A percentile compares a stretch with the other conserved stretches of the same genome.
Evolutionary conservation across 2,888 invertebrate species (phyloP).

Genomic region (Dioctria linearis): DNA sequence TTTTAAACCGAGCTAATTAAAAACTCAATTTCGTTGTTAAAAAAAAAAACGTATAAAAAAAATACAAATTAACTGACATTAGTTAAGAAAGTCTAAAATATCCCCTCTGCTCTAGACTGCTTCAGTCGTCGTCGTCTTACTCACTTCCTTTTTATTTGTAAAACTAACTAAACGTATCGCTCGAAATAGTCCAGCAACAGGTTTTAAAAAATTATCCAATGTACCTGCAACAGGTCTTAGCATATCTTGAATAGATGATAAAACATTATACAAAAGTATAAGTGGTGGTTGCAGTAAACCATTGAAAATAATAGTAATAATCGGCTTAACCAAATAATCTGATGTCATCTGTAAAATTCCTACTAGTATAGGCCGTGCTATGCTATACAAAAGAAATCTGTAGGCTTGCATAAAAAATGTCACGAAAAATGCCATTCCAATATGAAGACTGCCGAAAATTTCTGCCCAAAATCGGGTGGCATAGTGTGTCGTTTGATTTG

Average conservation of each 20-base stretch:
- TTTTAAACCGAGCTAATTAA: no score
- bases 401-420: slow-evolving; percentile 76
- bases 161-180: slow-evolving; percentile 65
- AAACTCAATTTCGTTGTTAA: no score
- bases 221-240: slow-evolving; percentile 76
- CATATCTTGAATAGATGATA: slow-evolving; percentile 76
- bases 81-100: no score
- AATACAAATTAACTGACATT: no score
- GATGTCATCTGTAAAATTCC: slow-evolving; percentile 77
- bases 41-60: no score
- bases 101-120: no score
- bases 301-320: slow-evolving; percentile 76
- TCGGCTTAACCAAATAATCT: slow-evolving; percentile 80
- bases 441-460: slow-evolving; percentile 76
- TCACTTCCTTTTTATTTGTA: slow-evolving; percentile 56
- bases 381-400: slow-evolving; percentile 74
- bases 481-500: slow-evolving; percentile 75
- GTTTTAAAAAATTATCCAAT: slow-evolving; percentile 70
- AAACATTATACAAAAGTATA: slow-evolving; percentile 76
- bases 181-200: slow-evolving; percentile 64
- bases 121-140: no score
- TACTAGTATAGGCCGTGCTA: slow-evolving; percentile 75
- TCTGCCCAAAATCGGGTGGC: slow-evolving; percentile 80
- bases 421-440: slow-evolving; percentile 75
- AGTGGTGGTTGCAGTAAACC: slow-evolving; percentile 79